phyloP scores from a whole-genome alignment of 1,140 invertebrate genomes.

The Lutraria rhynchaena region DNA sequence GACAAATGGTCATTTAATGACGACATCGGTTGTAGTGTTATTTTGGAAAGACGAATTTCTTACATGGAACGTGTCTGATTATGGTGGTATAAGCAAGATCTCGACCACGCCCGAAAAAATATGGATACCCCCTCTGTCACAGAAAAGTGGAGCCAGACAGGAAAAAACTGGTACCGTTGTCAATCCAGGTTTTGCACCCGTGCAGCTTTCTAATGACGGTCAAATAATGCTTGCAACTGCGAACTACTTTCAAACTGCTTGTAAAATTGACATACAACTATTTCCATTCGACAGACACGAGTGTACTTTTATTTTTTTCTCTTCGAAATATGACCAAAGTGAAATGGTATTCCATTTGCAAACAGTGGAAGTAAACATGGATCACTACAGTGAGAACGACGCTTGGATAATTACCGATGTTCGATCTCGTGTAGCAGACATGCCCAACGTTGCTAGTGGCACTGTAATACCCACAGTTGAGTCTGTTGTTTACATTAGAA shows the following conservation, averaged over 20 bases:
- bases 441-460: neutral
- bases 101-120: neutral
- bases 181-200: neutral
- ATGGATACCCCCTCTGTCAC: neutral
- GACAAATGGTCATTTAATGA: neutral
- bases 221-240: neutral
- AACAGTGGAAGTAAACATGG: neutral
- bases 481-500: neutral
- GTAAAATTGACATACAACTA: conserved; percentile 1
- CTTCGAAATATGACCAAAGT: neutral
- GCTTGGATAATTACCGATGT: neutral
- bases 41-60: conserved; percentile 67
- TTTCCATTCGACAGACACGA: conserved; percentile 12
- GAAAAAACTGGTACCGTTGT: neutral
- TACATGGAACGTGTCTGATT: conserved; percentile 61
- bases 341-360: neutral
- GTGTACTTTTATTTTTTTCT: neutral
- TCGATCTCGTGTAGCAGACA: neutral
- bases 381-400: neutral
- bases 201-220: neutral
- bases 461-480: neutral
- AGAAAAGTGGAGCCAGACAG: neutral
- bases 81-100: conserved; percentile 64
- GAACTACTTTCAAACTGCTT: neutral
- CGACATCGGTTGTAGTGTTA: neutral